Evolutionary conservation across 2,797 vertebrate species (phyloP), one percentile per base, ranked within the genome.

Genomic region (Notamacropus eugenii): DNA sequence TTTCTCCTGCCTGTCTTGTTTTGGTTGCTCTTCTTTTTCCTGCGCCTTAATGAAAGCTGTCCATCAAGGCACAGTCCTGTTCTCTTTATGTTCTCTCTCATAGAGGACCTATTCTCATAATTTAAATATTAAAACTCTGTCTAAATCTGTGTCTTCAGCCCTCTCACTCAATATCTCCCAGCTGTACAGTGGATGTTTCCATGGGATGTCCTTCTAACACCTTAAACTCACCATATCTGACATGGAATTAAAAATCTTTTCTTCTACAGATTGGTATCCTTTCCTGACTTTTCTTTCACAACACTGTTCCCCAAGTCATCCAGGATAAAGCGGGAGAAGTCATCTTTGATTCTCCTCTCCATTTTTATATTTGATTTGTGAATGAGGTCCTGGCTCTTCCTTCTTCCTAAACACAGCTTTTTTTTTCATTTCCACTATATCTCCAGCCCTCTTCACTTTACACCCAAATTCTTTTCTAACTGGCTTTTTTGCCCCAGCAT

Each of bases 61-160:
- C 87, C 91, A 28, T 91, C 62, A 74, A 92, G 55, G 46, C n/a
- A 92, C 16, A 91, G 1, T 87, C 94, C 91, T 92, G 31, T 91
- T 29, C 92, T 82, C 4, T 67, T 8, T 91, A 10, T 90, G 27
- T 28, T 92, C 31, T 87, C 91, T 90, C 82, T 93, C 91, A 67
- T 8, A 74, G 67, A 40, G 16, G 2, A 40, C n/a, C 19, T 40
- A 9, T 46, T n/a, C 62, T 40, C 62, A 46, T 46, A 82, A 82
- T 40, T 50, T 87, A 46, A 50, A 10, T 87, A 46, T 46, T 50
- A 50, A 87, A 87, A 87, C 24, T 40, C 58, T 62, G 0, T 67
- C 40, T 46, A 46, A 27, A 50, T 87, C 22, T 87, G 74, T 87
- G 24, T 87, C 74, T 82, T 82, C 22, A 24, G 74, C 74, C 8